A percentile compares a stretch with the other conserved stretches of the same genome.
Evolutionary conservation across 1,140 invertebrate genomes (phyloP).

Genomic region (Penaeus japonicus): DNA sequence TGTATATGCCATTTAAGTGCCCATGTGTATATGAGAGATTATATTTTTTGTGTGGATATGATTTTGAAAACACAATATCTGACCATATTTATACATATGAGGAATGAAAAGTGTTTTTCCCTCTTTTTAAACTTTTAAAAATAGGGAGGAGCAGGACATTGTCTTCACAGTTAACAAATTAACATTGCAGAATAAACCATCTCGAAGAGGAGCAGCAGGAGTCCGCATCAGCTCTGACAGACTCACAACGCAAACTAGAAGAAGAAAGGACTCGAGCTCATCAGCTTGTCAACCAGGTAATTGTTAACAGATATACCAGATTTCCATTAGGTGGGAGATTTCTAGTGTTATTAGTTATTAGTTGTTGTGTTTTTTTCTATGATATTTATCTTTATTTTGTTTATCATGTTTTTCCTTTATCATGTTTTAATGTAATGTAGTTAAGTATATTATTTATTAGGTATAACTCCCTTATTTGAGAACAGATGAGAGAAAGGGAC

Average conservation of each 20-base stretch:
- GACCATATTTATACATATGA: neutral
- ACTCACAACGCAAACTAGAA: conserved; percentile 62
- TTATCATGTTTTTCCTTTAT: too few relatives aligned
- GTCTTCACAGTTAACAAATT: conserved; percentile 13
- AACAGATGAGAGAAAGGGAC: too few relatives aligned
- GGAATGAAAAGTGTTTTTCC: neutral
- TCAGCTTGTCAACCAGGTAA: conserved; percentile 28
- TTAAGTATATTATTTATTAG: too few relatives aligned
- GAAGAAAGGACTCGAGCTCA: conserved; percentile 67
- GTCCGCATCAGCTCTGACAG: conserved; percentile 60
- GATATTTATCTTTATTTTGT: too few relatives aligned
- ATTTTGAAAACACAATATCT: neutral
- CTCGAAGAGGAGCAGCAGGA: conserved; percentile 62
- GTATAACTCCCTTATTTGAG: too few relatives aligned
- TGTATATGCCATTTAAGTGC: too few relatives aligned
- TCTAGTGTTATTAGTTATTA: too few relatives aligned
- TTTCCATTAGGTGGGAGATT: too few relatives aligned
- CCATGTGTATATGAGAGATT: too few relatives aligned
- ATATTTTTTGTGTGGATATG: too few relatives aligned
- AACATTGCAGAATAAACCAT: conserved; percentile 59
- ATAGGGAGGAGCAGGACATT: neutral
- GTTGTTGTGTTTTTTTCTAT: too few relatives aligned
- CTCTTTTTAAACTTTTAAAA: neutral
- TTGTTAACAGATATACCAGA: neutral
- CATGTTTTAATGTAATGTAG: too few relatives aligned